These are phyloP conservation scores for Darevskia nairensis DNA, from an alignment of 2,797 vertebrate species.

Conservation along the genomic window DNA sequence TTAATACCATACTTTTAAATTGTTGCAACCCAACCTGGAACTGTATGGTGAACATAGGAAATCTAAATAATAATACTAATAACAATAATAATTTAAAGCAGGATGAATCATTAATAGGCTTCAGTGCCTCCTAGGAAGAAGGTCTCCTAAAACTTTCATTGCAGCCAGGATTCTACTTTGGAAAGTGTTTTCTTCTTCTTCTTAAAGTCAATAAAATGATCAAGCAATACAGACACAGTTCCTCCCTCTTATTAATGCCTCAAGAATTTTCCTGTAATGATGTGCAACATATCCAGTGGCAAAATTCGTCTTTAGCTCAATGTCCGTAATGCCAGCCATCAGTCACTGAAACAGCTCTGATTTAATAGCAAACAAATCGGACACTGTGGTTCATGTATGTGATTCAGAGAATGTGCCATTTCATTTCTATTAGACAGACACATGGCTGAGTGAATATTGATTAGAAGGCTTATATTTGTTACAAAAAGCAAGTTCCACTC, in stretches of 20 bases:
- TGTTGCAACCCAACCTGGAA: too few relatives aligned
- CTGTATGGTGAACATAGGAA: too few relatives aligned
- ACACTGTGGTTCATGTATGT: neutral
- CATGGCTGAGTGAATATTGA: conserved; percentile 2
- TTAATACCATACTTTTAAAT: too few relatives aligned
- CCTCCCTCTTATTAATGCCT: conserved; percentile 12
- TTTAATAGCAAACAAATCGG: conserved; percentile 32
- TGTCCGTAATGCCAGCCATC: conserved; percentile 20
- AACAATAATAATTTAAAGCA: neutral
- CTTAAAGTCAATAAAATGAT: conserved; percentile 32
- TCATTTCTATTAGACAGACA: conserved; percentile 18
- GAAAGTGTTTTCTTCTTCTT: neutral
- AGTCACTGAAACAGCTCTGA: neutral
- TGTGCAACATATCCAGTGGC: neutral
- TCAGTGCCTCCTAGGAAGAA: neutral
- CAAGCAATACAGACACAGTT: neutral
- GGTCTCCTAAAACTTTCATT: neutral
- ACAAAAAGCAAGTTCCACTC: conserved; percentile 15
- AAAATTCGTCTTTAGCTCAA: conserved; percentile 22
- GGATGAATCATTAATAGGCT: neutral
- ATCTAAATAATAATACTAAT: too few relatives aligned
- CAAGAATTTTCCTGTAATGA: conserved; percentile 32
- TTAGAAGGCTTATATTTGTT: conserved; percentile 8
- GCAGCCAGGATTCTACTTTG: neutral
- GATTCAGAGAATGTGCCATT: conserved; percentile 17